Conservation (phyloP, 2,888 invertebrate genomes). For the Clitarchus hookeri region DNA sequence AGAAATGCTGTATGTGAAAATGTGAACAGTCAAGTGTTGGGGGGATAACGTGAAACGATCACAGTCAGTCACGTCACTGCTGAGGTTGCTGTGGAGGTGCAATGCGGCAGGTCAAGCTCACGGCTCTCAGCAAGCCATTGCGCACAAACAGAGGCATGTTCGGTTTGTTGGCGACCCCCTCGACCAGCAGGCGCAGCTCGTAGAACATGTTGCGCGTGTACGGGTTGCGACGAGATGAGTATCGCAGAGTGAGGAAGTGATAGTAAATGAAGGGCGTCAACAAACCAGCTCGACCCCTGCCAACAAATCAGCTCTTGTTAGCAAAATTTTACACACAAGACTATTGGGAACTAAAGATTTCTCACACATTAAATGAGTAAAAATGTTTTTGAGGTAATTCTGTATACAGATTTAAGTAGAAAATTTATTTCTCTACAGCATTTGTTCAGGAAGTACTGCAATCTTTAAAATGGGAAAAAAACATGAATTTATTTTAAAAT, state of each 20-base stretch:
- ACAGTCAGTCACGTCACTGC: constrained; percentile 11
- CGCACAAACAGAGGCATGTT: constrained; percentile 70
- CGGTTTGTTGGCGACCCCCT: constrained; percentile 69
- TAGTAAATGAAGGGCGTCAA: constrained; percentile 96
- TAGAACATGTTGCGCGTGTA: constrained; percentile 92
- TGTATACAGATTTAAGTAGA: no score
- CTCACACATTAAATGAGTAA: no score
- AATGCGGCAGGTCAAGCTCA: constrained; percentile 75
- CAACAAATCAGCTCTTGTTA: constrained; percentile 43
- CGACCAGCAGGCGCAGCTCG: constrained; percentile 77
- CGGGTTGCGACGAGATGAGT: constrained; percentile 93
- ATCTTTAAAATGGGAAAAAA: no score
- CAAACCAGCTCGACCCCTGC: constrained; percentile 86
- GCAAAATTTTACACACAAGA: no score
- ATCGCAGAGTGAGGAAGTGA: constrained; percentile 91
- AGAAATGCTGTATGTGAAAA: no score
- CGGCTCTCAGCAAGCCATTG: constrained; percentile 62
- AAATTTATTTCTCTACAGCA: no score
- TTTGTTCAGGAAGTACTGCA: no score
- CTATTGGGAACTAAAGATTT: no score
- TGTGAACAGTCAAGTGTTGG: neutral
- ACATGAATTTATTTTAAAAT: no score
- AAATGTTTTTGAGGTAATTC: no score
- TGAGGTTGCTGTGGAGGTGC: constrained; percentile 65
- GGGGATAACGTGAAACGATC: neutral